A percentile compares a stretch with the other conserved stretches of the same genome.
These are phyloP conservation scores for Antheraea mylitta DNA, from an alignment of 1,140 invertebrate genomes.

Conservation along the genomic window DNA sequence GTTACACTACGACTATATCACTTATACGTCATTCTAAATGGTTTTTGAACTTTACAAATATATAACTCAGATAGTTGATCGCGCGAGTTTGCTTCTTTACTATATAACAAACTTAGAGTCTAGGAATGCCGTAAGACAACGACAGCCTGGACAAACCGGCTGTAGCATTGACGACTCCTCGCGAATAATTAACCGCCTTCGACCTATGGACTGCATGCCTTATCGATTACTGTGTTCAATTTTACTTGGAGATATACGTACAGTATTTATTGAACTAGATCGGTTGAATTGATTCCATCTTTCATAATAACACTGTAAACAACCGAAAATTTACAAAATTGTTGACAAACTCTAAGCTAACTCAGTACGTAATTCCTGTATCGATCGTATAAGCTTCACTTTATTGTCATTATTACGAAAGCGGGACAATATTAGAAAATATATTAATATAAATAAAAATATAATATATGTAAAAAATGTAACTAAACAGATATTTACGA, in stretches of 20 bases:
- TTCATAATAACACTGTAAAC: too few relatives aligned
- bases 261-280: too few relatives aligned
- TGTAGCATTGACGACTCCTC: conserved; percentile 43
- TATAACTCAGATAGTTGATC: background rate
- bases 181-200: conserved; percentile 69
- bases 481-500: too few relatives aligned
- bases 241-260: conserved; percentile 25
- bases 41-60: background rate
- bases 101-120: conserved; percentile 30
- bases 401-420: too few relatives aligned
- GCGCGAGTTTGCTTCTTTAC: background rate
- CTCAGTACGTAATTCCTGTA: too few relatives aligned
- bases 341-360: too few relatives aligned
- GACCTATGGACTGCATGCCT: conserved; percentile 56
- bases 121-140: conserved; percentile 71
- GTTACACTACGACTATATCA: background rate
- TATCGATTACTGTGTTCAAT: conserved; percentile 41
- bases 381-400: too few relatives aligned
- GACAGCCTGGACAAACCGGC: conserved; percentile 62
- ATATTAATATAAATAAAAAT: too few relatives aligned
- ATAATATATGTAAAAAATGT: too few relatives aligned
- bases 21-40: background rate
- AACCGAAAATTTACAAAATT: too few relatives aligned
- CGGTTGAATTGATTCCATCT: too few relatives aligned
- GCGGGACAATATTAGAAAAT: too few relatives aligned